Evolutionary conservation across 2,113 vertebrate species (phyloP), one percentile per base, ranked within the genome.

Genomic region (Corythornis vintsioides): DNA sequence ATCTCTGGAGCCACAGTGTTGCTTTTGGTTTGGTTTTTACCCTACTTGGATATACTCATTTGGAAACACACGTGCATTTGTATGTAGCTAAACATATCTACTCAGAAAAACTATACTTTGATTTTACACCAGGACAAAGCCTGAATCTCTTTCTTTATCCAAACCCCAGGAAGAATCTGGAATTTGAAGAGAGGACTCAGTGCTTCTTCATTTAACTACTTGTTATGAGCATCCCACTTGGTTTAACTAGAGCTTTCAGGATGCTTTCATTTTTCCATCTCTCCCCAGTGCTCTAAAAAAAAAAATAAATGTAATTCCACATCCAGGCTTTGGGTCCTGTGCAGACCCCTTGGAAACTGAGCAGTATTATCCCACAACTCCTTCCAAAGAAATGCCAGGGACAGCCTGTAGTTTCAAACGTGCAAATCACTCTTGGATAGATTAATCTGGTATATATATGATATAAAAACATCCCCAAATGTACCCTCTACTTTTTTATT

Each of bases 401-500:
- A 89, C 78, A 92, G 53, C 81, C 81, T 65, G 73, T 35, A 75
- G 67, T 53, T 95, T 85, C 67, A 69, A 94, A 79, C 10, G 25
- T 60, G 56, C 61, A 72, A 78, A 59, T 28, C 71, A 79, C 82
- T 72, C 84, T 69, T 61, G 31, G 55, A 72, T 78, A 89, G 57
- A 92, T 85, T 29, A 75, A 93, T 53, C 79, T 89, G 59, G 60
- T 86, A 71, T 75, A 91, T 88, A 86, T 38, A 92, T 15, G 33
- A 80, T 60, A 48, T 20, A 52, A 63, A 12, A 81, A 29, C 84
- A 59, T 69, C 70, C 66, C 83, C 59, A 79, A 59, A 77, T 2
- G 19, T 17, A 85, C 55, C 82, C 71, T 55, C 8, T 43, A 42
- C 48, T 10, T 89, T 83, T 70, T 56, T 57, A 29, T 31, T 76